Conservation (phyloP, 1,140 invertebrate species). For the Ruditapes philippinarum region DNA sequence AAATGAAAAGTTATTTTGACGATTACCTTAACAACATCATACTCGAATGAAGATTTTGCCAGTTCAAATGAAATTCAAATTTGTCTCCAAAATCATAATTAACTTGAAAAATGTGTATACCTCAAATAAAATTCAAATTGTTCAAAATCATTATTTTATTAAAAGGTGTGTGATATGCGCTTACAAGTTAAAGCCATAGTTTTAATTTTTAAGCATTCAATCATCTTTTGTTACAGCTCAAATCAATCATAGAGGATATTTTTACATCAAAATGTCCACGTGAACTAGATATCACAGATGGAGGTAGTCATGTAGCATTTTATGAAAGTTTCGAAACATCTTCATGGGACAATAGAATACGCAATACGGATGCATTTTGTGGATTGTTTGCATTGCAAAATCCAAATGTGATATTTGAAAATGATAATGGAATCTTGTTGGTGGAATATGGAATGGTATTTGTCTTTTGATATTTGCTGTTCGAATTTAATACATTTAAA, state of each 20-base stretch:
- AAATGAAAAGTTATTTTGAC: too few species aligned
- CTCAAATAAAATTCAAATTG: too few species aligned
- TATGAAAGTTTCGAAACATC: conserved; percentile 61
- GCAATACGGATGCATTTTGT: conserved; percentile 76
- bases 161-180: too few species aligned
- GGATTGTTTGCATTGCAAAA: conserved; percentile 74
- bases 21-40: too few species aligned
- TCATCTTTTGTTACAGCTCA: not conserved
- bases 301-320: not conserved
- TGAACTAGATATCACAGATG: conserved; percentile 57
- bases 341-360: not conserved
- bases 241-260: not conserved
- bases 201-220: not conserved
- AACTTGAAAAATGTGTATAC: too few species aligned
- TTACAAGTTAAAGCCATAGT: not conserved
- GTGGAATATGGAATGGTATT: conserved; percentile 54
- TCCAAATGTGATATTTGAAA: conserved; percentile 68
- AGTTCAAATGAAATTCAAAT: too few species aligned
- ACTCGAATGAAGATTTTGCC: too few species aligned
- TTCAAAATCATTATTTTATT: too few species aligned
- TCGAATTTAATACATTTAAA: too few species aligned
- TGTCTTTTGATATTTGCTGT: too few species aligned
- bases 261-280: conserved; percentile 72
- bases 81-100: too few species aligned
- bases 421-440: conserved; percentile 44